Evolutionary conservation across 2,113 vertebrate genomes (phyloP), one percentile per base, ranked within the genome.

Genomic region (Leucopternis melanops): DNA sequence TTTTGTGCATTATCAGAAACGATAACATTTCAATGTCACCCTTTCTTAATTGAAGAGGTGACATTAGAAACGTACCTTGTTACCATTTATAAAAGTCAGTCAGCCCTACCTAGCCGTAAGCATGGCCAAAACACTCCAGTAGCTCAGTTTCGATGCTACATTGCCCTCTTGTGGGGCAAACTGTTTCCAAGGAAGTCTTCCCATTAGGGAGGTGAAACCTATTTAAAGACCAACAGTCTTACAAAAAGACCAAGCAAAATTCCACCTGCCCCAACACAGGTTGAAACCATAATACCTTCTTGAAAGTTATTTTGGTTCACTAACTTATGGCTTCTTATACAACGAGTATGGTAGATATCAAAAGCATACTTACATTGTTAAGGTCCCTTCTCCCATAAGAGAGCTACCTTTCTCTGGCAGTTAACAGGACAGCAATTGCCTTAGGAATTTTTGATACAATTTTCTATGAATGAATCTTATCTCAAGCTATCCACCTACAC

Each of bases 91-190:
- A 36, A 8, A 34, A 93, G 59, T 40, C 29, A 40, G 15, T 17
- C 66, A 75, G 66, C 70, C 20, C n/a, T 47, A 25, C 2, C 34
- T 25, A 61, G 23, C 42, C 23, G 22, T 7, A 42, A 45, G 65
- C 34, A 32, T 0, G 5, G 52, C 32, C 32, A n/a, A 13, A 38
- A 44, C 45, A 27, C 32, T 11, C 19, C 58, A 36, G n/a, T 5
- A 58, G 54, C 49, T 69, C 40, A 52, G 65, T 40, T 67, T 34
- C 78, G 58, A 70, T 61, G 81, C 52, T 75, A 52, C 94, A 95
- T 67, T 70, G 94, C 97, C 91, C 96, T 92, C 97, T 90, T 10
- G 96, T 86, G 97, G 95, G 80, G 3, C 32, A 52, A 15, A 44
- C 4, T 3, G 34, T 8, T 49, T 54, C 16, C n/a, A 29, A 59